phyloP scores from a whole-genome alignment of 2,797 vertebrate genomes.

The Spheniscus humboldti region DNA sequence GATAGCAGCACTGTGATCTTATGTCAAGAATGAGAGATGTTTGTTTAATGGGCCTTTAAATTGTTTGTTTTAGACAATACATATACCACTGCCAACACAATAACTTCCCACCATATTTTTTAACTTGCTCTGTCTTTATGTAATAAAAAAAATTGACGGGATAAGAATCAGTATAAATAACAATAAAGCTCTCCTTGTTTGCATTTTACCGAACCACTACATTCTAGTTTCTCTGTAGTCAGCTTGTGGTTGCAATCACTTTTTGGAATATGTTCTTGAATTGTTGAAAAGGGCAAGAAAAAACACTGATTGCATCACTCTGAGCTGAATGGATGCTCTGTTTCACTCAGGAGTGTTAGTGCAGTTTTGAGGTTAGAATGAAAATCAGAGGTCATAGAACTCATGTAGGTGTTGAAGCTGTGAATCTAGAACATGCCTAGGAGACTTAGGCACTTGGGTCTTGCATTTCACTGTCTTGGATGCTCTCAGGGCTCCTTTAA shows the following conservation, averaged over 20 bases:
- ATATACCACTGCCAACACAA: neutral
- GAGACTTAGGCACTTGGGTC: neutral
- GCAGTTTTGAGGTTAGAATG: neutral
- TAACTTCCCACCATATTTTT: neutral
- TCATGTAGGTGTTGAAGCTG: neutral
- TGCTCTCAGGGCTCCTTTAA: neutral
- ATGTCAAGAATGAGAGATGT: slow-evolving; percentile 47
- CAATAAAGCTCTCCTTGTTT: neutral
- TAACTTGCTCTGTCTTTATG: neutral
- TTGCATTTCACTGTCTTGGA: neutral
- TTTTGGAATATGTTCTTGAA: neutral
- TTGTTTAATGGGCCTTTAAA: slow-evolving; percentile 64
- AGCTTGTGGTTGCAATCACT: neutral
- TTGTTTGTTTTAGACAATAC: slow-evolving; percentile 38
- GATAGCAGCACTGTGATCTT: slow-evolving; percentile 12
- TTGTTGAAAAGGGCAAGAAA: neutral
- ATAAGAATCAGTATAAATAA: neutral
- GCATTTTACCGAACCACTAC: neutral
- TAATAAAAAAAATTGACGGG: neutral
- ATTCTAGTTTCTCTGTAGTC: neutral
- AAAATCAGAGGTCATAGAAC: neutral
- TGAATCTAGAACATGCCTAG: neutral
- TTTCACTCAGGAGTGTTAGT: neutral
- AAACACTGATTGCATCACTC: neutral
- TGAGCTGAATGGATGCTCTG: neutral